These are phyloP conservation scores for Diprion similis DNA, from an alignment of 1,140 invertebrate species.

Conservation along the genomic window DNA sequence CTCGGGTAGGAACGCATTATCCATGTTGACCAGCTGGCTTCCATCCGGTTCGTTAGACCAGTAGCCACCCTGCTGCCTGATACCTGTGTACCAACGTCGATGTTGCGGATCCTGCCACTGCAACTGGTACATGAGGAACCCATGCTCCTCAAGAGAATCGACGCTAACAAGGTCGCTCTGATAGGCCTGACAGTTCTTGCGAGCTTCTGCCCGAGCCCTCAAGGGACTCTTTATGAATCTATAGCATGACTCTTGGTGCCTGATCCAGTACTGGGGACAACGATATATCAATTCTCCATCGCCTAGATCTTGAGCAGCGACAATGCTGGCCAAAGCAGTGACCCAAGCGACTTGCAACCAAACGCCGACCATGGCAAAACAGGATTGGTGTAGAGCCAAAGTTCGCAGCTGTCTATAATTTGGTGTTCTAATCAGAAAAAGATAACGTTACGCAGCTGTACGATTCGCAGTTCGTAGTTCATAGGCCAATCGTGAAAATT, in stretches of 20 bases:
- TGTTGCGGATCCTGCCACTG: constrained; percentile 84
- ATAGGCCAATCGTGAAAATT: too few relatives aligned
- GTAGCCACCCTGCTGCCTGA: constrained; percentile 72
- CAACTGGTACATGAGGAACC: constrained; percentile 81
- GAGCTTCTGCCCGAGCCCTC: constrained; percentile 78
- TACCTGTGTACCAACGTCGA: constrained; percentile 85
- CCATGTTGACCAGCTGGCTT: constrained; percentile 76
- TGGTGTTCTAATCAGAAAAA: too few relatives aligned
- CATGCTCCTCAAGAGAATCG: constrained; percentile 84
- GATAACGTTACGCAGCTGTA: too few relatives aligned
- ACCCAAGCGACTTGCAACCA: background rate
- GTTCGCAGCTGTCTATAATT: too few relatives aligned
- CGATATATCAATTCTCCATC: constrained; percentile 52
- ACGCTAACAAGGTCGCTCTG: constrained; percentile 83
- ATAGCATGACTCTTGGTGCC: constrained; percentile 81
- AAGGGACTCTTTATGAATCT: constrained; percentile 87
- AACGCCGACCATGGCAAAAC: background rate
- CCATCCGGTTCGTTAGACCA: constrained; percentile 89
- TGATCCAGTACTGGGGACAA: constrained; percentile 86
- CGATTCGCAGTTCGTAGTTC: too few relatives aligned
- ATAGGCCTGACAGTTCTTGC: constrained; percentile 80
- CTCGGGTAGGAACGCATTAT: constrained; percentile 81
- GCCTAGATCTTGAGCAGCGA: constrained; percentile 36
- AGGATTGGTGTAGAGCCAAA: too few relatives aligned
- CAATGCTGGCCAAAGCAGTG: background rate